A percentile compares a stretch with the other conserved stretches of the same genome.
These are phyloP conservation scores for human (Homo sapiens) DNA, from an alignment of 2,113 vertebrate genomes.

Conservation along the genomic window DNA sequence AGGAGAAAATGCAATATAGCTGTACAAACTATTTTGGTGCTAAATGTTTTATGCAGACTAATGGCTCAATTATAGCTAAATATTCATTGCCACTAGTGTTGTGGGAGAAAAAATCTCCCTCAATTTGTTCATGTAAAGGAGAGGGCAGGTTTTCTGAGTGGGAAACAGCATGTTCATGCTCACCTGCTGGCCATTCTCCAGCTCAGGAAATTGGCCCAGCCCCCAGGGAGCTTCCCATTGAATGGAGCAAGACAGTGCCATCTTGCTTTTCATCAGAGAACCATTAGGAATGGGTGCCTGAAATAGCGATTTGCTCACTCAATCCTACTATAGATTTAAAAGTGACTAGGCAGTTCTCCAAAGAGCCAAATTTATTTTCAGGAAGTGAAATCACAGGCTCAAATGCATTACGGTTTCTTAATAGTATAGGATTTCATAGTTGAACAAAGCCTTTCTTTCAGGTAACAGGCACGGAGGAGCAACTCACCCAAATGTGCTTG, in stretches of 20 bases:
- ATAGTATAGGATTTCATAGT: background rate
- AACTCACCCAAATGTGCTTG: background rate
- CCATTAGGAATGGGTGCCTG: background rate
- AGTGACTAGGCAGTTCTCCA: background rate
- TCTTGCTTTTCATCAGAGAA: background rate
- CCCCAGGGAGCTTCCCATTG: background rate
- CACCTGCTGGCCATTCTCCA: background rate
- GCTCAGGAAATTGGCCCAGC: background rate
- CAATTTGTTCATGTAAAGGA: background rate
- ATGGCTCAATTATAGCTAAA: background rate
- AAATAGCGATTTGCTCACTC: background rate
- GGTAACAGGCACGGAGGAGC: background rate
- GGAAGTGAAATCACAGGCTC: background rate
- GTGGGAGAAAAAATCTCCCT: background rate
- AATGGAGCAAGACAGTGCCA: fast-evolving
- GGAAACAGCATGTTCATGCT: background rate
- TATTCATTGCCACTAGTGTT: background rate
- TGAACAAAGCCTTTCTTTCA: background rate
- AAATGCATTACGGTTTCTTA: background rate
- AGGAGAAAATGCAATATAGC: constrained; percentile 18
- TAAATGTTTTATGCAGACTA: constrained; percentile 30
- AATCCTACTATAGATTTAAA: background rate
- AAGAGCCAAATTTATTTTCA: background rate
- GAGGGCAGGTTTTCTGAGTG: background rate
- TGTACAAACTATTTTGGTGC: constrained; percentile 1